Percentiles rank a stretch among this genome's conserved stretches.
Evolutionary conservation across 2,888 invertebrate genomes (phyloP).

Genomic region (Fragum fragum): DNA sequence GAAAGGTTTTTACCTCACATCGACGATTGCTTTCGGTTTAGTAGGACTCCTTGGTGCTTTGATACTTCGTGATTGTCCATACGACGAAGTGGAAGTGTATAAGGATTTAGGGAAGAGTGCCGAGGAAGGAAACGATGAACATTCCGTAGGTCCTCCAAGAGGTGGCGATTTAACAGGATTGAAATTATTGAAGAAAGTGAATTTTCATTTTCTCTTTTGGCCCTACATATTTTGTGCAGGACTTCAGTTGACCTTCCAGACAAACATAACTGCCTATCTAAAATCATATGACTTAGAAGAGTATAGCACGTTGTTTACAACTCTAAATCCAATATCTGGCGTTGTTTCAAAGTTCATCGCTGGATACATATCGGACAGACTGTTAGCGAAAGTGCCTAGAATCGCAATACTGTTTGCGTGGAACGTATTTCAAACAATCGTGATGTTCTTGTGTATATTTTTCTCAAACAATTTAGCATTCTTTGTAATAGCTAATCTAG

Average conservation of each 20-base stretch:
- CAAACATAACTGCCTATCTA: slow-evolving; percentile 76
- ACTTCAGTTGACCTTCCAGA: slow-evolving; percentile 77
- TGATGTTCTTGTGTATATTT: slow-evolving; percentile 73
- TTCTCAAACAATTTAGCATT: slow-evolving; percentile 70
- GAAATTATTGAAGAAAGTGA: slow-evolving; percentile 67
- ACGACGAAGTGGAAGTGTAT: slow-evolving; percentile 31
- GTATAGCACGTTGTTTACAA: slow-evolving; percentile 75
- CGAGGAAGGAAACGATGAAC: not conserved
- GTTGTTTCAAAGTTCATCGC: slow-evolving; percentile 75
- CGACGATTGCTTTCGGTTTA: slow-evolving; percentile 68
- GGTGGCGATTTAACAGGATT: slow-evolving; percentile 72
- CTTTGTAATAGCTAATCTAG: slow-evolving; percentile 68
- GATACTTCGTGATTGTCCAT: slow-evolving; percentile 49
- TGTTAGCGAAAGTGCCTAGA: slow-evolving; percentile 74
- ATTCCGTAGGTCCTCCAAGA: slow-evolving; percentile 29
- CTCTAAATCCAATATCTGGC: slow-evolving; percentile 73
- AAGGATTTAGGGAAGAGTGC: slow-evolving; percentile 23
- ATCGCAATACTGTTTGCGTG: slow-evolving; percentile 70
- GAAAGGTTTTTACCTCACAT: slow-evolving; percentile 75
- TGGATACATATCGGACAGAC: slow-evolving; percentile 74
- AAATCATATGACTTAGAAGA: slow-evolving; percentile 74
- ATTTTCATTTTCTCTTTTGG: slow-evolving; percentile 80
- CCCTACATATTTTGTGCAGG: slow-evolving; percentile 76
- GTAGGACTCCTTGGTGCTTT: slow-evolving; percentile 71
- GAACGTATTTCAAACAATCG: slow-evolving; percentile 73